Base-by-base conservation (phyloP, 2,113 vertebrate species). In the Eidolon helvum region DNA sequence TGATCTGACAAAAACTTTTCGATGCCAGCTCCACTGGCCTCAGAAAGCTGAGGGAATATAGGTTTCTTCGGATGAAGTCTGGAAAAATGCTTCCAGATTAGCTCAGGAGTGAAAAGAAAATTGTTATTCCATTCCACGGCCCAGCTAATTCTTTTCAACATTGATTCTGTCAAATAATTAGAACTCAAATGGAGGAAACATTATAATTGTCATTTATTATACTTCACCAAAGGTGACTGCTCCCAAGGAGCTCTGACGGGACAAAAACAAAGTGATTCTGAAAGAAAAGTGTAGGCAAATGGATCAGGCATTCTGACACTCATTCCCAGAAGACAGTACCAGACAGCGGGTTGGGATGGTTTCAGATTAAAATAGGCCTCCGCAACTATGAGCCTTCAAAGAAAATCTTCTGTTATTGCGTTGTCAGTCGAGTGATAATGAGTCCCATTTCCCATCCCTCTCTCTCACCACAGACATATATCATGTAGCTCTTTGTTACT, bases 1-100 rank as follows among this genome's bases (percentile, higher is more conserved):
- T 97, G 86, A 95, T 83, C 65, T 59, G 38, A 97, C 77, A 96
- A 96, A 98, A 97, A 84, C 71, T 57, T 38, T 68, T 68, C 10
- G 4, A 45, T 85, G 43, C 65, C 95, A 95, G 78, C 91, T 95
- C 68, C 43, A 77, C 16, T 72, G 40, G 95, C 94, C 87, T 91
- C 0, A 2, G 92, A 97, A 98, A 98, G 28, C 82, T 74, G 65
- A 65, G 86, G 97, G 94, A 79, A 90, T 97, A 97, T 97, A 96
- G 33, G 82, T 94, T 97, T 97, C 95, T 94, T 92, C 57, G 92
- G 72, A 87, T 94, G 71, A 88, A 87, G 7, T 30, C 94, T 97
- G 87, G 77, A 93, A 92, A 98, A 98, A 83, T 55, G 69, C 66
- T 97, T 98, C 97, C 80, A 72, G 90, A 95, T 95, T 91, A 94